phyloP scores from a whole-genome alignment of 2,113 vertebrate genomes.

The Ahaetulla prasina region DNA sequence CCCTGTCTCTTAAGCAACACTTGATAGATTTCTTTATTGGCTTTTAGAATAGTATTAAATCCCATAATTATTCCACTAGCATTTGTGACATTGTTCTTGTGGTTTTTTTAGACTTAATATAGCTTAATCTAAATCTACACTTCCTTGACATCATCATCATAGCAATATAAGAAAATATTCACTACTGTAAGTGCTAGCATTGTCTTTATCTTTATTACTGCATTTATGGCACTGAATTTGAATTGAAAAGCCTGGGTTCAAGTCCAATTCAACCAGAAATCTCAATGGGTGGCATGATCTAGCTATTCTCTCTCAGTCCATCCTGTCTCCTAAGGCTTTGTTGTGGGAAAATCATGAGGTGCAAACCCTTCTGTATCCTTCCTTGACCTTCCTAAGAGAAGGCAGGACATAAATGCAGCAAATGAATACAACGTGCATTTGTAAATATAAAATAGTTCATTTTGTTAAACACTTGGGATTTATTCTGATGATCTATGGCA shows the following conservation, averaged over 20 bases:
- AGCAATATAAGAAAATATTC: neutral
- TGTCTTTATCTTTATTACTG: neutral
- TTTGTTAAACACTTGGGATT: neutral
- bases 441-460: neutral
- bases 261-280: neutral
- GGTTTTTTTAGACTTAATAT: neutral
- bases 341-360: neutral
- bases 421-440: neutral
- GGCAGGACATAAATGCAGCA: neutral
- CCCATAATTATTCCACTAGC: neutral
- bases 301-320: neutral
- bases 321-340: neutral
- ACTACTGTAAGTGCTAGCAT: neutral
- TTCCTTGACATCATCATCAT: neutral
- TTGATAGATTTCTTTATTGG: neutral
- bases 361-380: neutral
- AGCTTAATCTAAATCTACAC: neutral
- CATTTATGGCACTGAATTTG: neutral
- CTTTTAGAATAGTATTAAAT: neutral
- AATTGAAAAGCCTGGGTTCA: neutral
- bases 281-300: neutral
- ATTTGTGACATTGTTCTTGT: neutral
- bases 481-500: neutral
- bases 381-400: neutral
- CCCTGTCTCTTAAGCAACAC: neutral